phyloP scores from a whole-genome alignment of 2,113 vertebrate genomes.

The Datnioides undecimradiatus region DNA sequence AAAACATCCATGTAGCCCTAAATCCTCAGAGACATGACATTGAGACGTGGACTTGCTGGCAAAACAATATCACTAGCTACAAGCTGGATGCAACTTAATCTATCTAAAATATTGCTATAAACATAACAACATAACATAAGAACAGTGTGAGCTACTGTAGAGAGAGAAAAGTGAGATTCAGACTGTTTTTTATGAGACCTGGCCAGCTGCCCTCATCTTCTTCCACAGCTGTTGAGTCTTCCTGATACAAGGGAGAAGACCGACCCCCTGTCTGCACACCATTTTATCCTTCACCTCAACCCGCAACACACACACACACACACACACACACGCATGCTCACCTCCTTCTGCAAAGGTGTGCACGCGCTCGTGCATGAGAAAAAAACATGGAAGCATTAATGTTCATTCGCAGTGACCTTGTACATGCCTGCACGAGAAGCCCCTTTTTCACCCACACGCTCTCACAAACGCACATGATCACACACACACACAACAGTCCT shows the following conservation, averaged over 20 bases:
- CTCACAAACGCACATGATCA: neutral
- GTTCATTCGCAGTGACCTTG: constrained; percentile 36
- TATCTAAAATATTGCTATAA: constrained; percentile 54
- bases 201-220: constrained; percentile 60
- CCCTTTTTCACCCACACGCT: constrained; percentile 8
- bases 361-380: neutral
- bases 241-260: constrained; percentile 41
- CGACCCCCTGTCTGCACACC: constrained; percentile 23
- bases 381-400: neutral
- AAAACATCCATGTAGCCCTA: neutral
- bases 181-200: constrained; percentile 39
- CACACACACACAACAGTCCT: constrained; percentile 46
- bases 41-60: constrained; percentile 1
- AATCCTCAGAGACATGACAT: neutral
- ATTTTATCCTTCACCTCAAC: constrained; percentile 37
- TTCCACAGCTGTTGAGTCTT: constrained; percentile 62
- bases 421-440: constrained; percentile 40
- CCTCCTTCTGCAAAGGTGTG: constrained; percentile 6
- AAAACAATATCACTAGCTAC: constrained; percentile 5
- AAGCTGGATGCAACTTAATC: constrained; percentile 41
- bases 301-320: constrained; percentile 3
- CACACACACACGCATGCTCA: neutral
- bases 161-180: constrained; percentile 34
- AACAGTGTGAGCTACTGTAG: constrained; percentile 57
- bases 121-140: constrained; percentile 45